Evolutionary conservation across 35 echinoderm and acorn worm genomes (phyloP).

Genomic region (Apostichopus parvimensis): DNA sequence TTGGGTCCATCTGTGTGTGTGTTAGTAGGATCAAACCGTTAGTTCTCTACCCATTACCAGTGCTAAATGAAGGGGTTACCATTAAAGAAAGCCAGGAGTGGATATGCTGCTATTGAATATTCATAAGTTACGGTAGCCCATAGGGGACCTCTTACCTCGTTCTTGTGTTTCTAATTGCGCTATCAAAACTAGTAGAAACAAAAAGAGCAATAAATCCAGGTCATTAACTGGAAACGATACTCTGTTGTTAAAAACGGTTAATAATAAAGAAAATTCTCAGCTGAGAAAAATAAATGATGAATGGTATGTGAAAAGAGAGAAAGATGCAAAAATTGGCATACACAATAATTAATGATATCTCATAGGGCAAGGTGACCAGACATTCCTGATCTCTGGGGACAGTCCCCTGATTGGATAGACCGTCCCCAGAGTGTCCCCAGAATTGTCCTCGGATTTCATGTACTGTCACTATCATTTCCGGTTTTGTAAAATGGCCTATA

Average conservation of each 20-base stretch:
- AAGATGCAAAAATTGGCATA: neutral
- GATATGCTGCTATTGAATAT: neutral
- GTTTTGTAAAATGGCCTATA: too few relatives aligned
- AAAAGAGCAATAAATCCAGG: neutral
- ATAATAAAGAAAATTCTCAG: neutral
- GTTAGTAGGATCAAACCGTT: constrained; percentile 1
- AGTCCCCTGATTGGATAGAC: too few relatives aligned
- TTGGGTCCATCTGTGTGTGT: too few relatives aligned
- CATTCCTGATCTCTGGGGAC: too few relatives aligned
- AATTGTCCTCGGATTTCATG: too few relatives aligned
- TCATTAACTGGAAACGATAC: neutral
- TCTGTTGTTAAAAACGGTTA: neutral
- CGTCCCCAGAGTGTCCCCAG: too few relatives aligned
- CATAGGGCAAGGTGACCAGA: too few relatives aligned
- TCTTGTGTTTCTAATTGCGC: constrained; percentile 40
- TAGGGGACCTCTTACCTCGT: constrained; percentile 30
- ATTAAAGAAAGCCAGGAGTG: neutral
- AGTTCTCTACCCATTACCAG: neutral
- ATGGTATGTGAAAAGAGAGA: neutral
- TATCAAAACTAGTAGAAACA: constrained; percentile 35
- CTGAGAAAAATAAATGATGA: neutral
- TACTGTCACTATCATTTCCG: too few relatives aligned
- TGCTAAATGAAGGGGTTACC: neutral
- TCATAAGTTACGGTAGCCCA: neutral
- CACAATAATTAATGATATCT: too few relatives aligned